These are phyloP conservation scores for Temnothorax ravouxi DNA, from an alignment of 2,888 invertebrate genomes.

Conservation along the genomic window DNA sequence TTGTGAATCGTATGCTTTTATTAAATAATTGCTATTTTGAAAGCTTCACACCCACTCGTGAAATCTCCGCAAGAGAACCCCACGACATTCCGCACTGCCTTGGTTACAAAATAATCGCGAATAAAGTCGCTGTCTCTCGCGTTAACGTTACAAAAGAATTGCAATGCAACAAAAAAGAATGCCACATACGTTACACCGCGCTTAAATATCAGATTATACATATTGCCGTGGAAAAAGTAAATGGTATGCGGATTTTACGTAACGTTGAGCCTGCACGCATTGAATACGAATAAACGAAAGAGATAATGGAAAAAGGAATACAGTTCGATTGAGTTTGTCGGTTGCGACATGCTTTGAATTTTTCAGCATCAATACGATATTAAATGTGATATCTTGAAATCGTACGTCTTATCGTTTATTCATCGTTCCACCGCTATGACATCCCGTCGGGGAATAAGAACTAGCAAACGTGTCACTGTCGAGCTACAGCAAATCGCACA, in stretches of 20 bases:
- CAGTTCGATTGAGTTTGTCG: slow-evolving; percentile 13
- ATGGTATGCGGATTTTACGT: background rate
- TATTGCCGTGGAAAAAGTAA: background rate
- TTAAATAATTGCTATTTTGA: background rate
- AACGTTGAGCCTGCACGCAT: background rate
- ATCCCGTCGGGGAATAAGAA: background rate
- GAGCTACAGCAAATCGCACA: background rate
- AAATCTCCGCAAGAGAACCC: slow-evolving; percentile 76
- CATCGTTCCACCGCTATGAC: background rate
- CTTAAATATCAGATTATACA: slow-evolving; percentile 12
- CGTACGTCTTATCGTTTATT: slow-evolving; percentile 37
- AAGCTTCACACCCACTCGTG: slow-evolving; percentile 58
- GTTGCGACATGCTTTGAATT: slow-evolving; percentile 14
- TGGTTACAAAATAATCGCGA: slow-evolving; percentile 75
- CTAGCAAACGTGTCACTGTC: slow-evolving; percentile 17
- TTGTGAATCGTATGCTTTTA: background rate
- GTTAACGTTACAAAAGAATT: slow-evolving; percentile 30
- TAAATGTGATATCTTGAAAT: slow-evolving; percentile 20
- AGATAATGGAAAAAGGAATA: background rate
- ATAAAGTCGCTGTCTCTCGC: slow-evolving; percentile 69
- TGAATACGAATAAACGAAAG: slow-evolving; percentile 24
- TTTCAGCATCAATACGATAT: slow-evolving; percentile 26
- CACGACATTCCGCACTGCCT: slow-evolving; percentile 72
- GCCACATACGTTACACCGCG: background rate
- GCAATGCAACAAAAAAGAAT: slow-evolving; percentile 27